These are phyloP conservation scores for Leucania comma DNA, from an alignment of 2,888 invertebrate species.

Conservation along the genomic window DNA sequence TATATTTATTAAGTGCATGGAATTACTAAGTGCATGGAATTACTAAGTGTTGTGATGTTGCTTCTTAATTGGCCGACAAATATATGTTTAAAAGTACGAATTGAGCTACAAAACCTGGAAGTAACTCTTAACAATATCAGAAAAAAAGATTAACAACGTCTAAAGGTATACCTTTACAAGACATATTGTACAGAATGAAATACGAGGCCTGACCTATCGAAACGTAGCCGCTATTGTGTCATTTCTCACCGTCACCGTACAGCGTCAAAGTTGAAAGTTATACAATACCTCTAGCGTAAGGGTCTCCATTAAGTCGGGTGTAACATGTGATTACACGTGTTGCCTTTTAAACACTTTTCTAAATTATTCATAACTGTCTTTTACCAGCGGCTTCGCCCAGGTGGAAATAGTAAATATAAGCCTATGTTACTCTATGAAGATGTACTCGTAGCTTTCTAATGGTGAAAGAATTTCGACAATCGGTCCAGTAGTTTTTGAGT, in stretches of 20 bases:
- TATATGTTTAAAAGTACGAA: not conserved
- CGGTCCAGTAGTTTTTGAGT: too few relatives aligned
- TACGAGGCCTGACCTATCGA: not conserved
- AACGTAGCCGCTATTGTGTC: slow-evolving; percentile 13
- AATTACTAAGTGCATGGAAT: not conserved
- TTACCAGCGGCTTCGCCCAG: too few relatives aligned
- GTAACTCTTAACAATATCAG: not conserved
- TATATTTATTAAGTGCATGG: not conserved
- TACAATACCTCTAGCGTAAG: slow-evolving; percentile 17
- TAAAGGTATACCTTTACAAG: slow-evolving; percentile 12
- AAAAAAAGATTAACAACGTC: slow-evolving; percentile 3
- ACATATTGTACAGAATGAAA: slow-evolving; percentile 21
- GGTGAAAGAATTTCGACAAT: too few relatives aligned
- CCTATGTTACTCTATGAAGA: too few relatives aligned
- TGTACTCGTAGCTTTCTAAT: too few relatives aligned
- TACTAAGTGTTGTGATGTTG: too few relatives aligned
- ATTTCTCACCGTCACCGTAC: slow-evolving; percentile 33
- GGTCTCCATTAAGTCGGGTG: slow-evolving; percentile 24
- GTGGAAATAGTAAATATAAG: too few relatives aligned
- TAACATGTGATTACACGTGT: slow-evolving; percentile 15
- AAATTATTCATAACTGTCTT: slow-evolving; percentile 40
- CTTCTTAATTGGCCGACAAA: too few relatives aligned
- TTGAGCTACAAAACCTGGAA: not conserved
- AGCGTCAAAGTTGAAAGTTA: slow-evolving; percentile 23
- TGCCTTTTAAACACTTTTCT: slow-evolving; percentile 21